Percentiles rank a stretch among this genome's conserved stretches.
phyloP scores from a whole-genome alignment of 2,888 invertebrate species.

The Eucriotettix oculatus region DNA sequence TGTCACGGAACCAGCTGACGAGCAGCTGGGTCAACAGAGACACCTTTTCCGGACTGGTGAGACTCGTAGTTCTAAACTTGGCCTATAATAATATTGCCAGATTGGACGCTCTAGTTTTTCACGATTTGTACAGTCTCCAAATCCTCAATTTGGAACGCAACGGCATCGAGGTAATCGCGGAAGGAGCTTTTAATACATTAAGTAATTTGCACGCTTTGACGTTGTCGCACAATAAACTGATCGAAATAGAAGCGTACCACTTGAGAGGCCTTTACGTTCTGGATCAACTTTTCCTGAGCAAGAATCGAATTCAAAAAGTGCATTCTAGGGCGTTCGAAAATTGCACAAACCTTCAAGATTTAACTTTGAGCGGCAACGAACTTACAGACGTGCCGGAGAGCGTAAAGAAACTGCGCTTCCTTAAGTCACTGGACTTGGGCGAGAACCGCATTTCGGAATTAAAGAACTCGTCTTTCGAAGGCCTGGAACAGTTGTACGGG shows the following conservation, averaged over 20 bases:
- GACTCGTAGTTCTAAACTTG: slow-evolving; percentile 57
- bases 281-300: slow-evolving; percentile 55
- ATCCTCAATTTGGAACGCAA: slow-evolving; percentile 58
- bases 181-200: slow-evolving; percentile 56
- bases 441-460: slow-evolving; percentile 63
- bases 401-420: slow-evolving; percentile 46
- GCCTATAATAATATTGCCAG: slow-evolving; percentile 54
- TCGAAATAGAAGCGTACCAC: slow-evolving; percentile 49
- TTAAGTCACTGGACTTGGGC: slow-evolving; percentile 64
- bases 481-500: slow-evolving; percentile 55
- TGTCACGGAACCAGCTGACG: slow-evolving; percentile 57
- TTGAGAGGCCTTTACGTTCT: slow-evolving; percentile 57
- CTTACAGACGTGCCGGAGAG: slow-evolving; percentile 53
- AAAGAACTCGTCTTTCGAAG: slow-evolving; percentile 52
- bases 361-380: slow-evolving; percentile 57
- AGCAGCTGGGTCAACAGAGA: slow-evolving; percentile 62
- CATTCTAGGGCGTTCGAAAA: slow-evolving; percentile 58
- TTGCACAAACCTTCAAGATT: slow-evolving; percentile 59
- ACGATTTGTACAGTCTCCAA: slow-evolving; percentile 57
- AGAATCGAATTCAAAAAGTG: slow-evolving; percentile 51
- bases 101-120: slow-evolving; percentile 53
- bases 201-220: slow-evolving; percentile 62
- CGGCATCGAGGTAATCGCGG: slow-evolving; percentile 47
- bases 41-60: slow-evolving; percentile 55
- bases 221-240: slow-evolving; percentile 52